Evolutionary conservation across 2,113 vertebrate species (phyloP).

Genomic region (Mola mola): DNA sequence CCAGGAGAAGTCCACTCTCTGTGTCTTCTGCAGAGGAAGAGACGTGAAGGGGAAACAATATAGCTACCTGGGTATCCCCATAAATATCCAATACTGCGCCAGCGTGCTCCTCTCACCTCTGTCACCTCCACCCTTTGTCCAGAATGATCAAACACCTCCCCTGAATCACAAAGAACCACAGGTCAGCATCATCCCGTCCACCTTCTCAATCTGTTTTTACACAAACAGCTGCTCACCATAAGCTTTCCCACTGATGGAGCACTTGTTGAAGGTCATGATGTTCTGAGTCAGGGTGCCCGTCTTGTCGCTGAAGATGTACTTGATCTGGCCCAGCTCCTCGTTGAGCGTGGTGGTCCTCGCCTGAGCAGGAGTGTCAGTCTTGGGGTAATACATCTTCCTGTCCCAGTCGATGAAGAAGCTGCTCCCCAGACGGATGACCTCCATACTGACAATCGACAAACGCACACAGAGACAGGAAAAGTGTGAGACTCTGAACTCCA

Average conservation of each 20-base stretch:
- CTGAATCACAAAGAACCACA: slow-evolving; percentile 66
- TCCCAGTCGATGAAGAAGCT: slow-evolving; percentile 98
- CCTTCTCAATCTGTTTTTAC: too few species aligned
- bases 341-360: slow-evolving; percentile 95
- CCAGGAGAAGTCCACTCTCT: slow-evolving; percentile 89
- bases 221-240: slow-evolving; percentile 80
- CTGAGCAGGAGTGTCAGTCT: slow-evolving; percentile 87
- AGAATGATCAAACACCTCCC: slow-evolving; percentile 80
- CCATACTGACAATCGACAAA: too few species aligned
- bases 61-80: too few species aligned
- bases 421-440: slow-evolving; percentile 95
- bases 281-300: slow-evolving; percentile 98
- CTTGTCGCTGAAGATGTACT: slow-evolving; percentile 97
- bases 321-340: slow-evolving; percentile 96
- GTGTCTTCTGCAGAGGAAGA: slow-evolving; percentile 86
- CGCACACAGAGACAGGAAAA: too few species aligned
- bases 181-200: rapidly evolving
- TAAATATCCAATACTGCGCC: too few species aligned
- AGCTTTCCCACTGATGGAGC: slow-evolving; percentile 89
- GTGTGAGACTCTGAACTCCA: too few species aligned
- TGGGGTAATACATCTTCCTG: slow-evolving; percentile 91
- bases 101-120: slow-evolving; percentile 90
- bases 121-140: slow-evolving; percentile 82
- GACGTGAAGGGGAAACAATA: too few species aligned
- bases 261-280: slow-evolving; percentile 95